Evolutionary conservation across 2,888 invertebrate genomes (phyloP), one percentile per base, ranked within the genome.

Genomic region (Zeuzera pyrina): DNA sequence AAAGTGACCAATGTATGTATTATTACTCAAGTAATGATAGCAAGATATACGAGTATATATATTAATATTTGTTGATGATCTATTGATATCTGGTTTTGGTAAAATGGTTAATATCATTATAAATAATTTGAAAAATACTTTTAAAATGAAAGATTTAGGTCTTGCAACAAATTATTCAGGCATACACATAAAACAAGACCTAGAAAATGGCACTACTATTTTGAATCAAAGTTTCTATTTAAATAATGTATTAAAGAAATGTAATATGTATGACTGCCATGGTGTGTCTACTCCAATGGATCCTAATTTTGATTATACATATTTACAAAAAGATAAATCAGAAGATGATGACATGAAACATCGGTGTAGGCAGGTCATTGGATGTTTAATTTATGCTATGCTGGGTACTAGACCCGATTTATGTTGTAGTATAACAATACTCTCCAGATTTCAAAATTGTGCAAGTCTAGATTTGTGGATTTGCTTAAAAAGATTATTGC

Each of bases 321-420:
- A 23, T 3, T 24, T 30, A 14, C 12, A 30, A 23, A 12, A 15
- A 10, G 24, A 30, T 12, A 23, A 23, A n/a, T 24, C 30, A 14
- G 30, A 30, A 30, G 14, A 15, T 30, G 3, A 22, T 2, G 30
- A 23, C 22, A 23, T 30, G 3, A 24, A 30, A 14, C 14, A 1
- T 10, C 22, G n/a, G n/a, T 30, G 23, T 25, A 15, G 15, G 10
- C 15, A 36, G 19, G 33, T 44, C 3, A 43, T 43, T 11, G 47
- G 44, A 2, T 33, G 34, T 30, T 27, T 44, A 5, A 29, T 36
- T 25, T 46, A 46, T 38, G 43, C 43, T 12, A 43, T 31, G n/a
- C 36, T 31, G 23, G 44, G 45, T 1, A 43, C 44, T 16, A 38
- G 6, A 6, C 24, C 24, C n/a, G 24, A 24, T 24, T 5, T 24